Evolutionary conservation across 92 coral and sea anemone species (phyloP), one percentile per base, ranked within the genome.

Genomic region (Plumapathes pennacea): DNA sequence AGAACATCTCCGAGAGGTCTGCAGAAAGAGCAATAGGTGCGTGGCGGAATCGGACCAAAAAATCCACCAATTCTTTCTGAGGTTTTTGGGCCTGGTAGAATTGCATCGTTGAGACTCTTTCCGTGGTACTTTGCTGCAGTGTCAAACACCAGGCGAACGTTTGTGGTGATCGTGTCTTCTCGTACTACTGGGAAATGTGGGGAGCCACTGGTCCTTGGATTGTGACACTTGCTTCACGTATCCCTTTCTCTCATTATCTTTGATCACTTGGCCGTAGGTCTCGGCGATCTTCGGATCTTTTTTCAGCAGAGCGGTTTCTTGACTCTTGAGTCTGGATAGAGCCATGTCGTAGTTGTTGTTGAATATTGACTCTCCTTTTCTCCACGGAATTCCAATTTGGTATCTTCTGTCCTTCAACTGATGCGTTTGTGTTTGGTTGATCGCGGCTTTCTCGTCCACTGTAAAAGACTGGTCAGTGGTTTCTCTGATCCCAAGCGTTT

Each of bases 121-220:
- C 61, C 54, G 11, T 59, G 30, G 27, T 71, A 34, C 33, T 46
- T 29, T 25, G 48, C 26, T 4, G 45, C 41, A 20, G 37, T 11
- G 3, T 51, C 68, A 28, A 28, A 10, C 22, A 44, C 25, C 50
- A 44, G 6, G 50, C 50, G 24, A n/a, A 64, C 57, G 24, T 73
- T 73, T 1, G 82, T 65, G 3, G 75, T 73, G 30, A 25, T 20
- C 18, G 52, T 64, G 42, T 74, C 81, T 10, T 27, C 57, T 32
- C 57, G 20, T 5, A 74, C 28, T 18, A 74, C 81, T 3, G 81
- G 63, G 46, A 63, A 65, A 24, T 76, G 75, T 13, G 83, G 75
- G 74, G 15, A 65, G 66, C 57, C 75, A 44, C 25, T 54, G 18
- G 19, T 25, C 44, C 4, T 50, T 37, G 26, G 36, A 25, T 19